Evolutionary conservation across 1,140 invertebrate species (phyloP).

Genomic region (Chionoecetes opilio): DNA sequence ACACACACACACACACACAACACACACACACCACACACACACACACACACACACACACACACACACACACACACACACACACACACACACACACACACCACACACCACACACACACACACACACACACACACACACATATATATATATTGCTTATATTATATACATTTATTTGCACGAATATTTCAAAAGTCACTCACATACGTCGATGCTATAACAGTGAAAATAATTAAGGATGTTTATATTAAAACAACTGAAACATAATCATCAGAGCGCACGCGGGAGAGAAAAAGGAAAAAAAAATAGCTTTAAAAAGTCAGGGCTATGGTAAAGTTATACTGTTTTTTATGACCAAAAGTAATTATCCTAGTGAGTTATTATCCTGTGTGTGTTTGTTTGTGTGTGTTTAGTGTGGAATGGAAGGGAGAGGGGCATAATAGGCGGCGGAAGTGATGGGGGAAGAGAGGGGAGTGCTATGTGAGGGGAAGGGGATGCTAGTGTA

Average conservation of each 20-base stretch:
- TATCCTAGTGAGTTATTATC: not conserved
- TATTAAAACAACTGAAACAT: not conserved
- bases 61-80: too few species aligned
- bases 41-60: too few species aligned
- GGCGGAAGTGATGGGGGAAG: too few species aligned
- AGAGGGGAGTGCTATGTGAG: too few species aligned
- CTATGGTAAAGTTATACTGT: not conserved
- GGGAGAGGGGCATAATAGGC: too few species aligned
- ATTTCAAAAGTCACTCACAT: not conserved
- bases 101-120: too few species aligned
- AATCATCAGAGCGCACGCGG: not conserved
- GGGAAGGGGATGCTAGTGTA: too few species aligned
- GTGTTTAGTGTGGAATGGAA: not conserved
- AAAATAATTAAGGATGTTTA: not conserved
- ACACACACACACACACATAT: too few species aligned
- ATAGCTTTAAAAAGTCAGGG: not conserved
- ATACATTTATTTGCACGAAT: not conserved
- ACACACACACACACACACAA: too few species aligned
- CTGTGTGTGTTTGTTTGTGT: constrained; percentile 6
- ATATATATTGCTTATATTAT: too few species aligned
- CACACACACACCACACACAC: too few species aligned
- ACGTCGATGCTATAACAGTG: not conserved
- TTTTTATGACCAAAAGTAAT: constrained; percentile 31
- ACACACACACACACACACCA: too few species aligned
- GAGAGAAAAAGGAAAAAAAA: not conserved